Evolutionary conservation across 2,797 vertebrate genomes (phyloP).

Genomic region (Poeciliopsis gracilis): DNA sequence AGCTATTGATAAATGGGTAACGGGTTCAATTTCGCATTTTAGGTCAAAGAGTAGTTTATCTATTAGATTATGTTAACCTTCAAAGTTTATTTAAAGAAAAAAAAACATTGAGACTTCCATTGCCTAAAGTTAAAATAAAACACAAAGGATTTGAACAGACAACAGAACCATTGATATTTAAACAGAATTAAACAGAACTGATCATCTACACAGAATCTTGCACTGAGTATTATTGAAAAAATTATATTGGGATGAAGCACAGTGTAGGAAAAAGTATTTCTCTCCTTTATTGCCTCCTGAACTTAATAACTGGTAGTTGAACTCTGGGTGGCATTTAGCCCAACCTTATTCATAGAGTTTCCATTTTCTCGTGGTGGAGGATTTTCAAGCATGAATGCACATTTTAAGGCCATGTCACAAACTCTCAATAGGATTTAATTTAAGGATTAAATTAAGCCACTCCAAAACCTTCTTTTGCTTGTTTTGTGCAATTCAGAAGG

Average conservation of each 20-base stretch:
- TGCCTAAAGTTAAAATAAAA: background rate
- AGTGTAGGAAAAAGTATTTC: background rate
- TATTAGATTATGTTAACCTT: slow-evolving; percentile 6
- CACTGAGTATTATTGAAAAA: background rate
- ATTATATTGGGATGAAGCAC: background rate
- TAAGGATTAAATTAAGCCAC: background rate
- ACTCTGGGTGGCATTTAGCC: background rate
- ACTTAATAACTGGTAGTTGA: background rate
- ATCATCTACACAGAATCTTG: background rate
- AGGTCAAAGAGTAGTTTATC: background rate
- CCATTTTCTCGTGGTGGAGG: background rate
- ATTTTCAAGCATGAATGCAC: background rate
- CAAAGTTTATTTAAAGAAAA: background rate
- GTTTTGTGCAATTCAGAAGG: background rate
- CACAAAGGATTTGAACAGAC: background rate
- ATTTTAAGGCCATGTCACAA: background rate
- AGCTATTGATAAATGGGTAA: slow-evolving; percentile 6
- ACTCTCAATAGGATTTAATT: background rate
- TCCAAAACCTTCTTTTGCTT: background rate
- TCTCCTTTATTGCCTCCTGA: background rate
- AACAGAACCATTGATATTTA: background rate
- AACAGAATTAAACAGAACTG: background rate
- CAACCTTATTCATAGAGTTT: background rate
- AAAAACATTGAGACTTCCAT: background rate
- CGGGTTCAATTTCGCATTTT: background rate